Conservation (phyloP, 2,113 vertebrate species). For the Cacatua alba region DNA sequence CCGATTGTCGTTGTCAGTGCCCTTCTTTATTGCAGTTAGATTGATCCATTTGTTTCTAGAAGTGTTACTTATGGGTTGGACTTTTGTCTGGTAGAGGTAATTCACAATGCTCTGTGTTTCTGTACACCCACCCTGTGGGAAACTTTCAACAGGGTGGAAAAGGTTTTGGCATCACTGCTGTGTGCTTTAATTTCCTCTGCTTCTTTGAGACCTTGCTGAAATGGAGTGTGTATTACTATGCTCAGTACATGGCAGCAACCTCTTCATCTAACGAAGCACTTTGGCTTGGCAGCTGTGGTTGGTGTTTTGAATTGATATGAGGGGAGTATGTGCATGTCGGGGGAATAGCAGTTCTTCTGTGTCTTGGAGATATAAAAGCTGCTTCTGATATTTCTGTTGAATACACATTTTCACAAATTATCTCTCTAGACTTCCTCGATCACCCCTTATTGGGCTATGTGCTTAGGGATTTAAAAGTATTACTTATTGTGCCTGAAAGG, state of each 20-base stretch:
- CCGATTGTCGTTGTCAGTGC: background rate
- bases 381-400: slow-evolving; percentile 40
- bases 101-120: background rate
- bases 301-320: background rate
- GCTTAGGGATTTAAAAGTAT: slow-evolving; percentile 45
- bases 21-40: background rate
- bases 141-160: slow-evolving; percentile 1
- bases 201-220: slow-evolving; percentile 33
- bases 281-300: slow-evolving; percentile 6
- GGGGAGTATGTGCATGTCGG: background rate
- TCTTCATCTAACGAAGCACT: slow-evolving; percentile 29
- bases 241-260: slow-evolving; percentile 10
- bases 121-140: background rate
- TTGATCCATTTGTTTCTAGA: background rate
- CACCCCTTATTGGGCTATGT: slow-evolving; percentile 16
- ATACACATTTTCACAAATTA: slow-evolving; percentile 32
- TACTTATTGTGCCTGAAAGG: slow-evolving; percentile 36
- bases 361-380: slow-evolving; percentile 49
- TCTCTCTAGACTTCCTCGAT: slow-evolving; percentile 31
- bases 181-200: slow-evolving; percentile 40
- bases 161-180: background rate
- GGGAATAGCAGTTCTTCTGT: slow-evolving; percentile 50
- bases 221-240: slow-evolving; percentile 7
- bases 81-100: background rate
- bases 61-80: background rate